phyloP scores from a whole-genome alignment of 2,797 vertebrate species.

The Limnodromus scolopaceus region DNA sequence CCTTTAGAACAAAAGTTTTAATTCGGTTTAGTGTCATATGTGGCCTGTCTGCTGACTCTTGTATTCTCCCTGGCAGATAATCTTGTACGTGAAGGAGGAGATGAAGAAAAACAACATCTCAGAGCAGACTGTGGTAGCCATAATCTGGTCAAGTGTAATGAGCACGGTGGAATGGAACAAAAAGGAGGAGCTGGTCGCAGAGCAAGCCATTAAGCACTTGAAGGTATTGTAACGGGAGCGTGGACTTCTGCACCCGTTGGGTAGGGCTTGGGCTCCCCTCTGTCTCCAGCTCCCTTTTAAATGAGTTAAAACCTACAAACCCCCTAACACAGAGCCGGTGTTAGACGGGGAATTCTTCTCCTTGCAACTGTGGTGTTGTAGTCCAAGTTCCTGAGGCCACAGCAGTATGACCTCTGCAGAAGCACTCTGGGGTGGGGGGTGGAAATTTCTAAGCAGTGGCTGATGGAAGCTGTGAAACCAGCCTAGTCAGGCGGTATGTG shows the following conservation, averaged over 20 bases:
- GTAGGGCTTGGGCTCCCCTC: neutral
- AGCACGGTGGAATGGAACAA: slow-evolving; percentile 97
- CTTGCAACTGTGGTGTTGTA: too few relatives aligned
- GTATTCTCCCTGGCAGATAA: slow-evolving; percentile 81
- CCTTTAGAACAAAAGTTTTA: neutral
- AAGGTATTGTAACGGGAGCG: slow-evolving; percentile 81
- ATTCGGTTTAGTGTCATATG: neutral
- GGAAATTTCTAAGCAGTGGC: neutral
- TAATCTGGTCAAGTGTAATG: slow-evolving; percentile 95
- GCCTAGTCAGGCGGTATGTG: fast-evolving
- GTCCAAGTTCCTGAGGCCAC: neutral
- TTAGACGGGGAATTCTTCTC: neutral
- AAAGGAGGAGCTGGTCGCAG: slow-evolving; percentile 96
- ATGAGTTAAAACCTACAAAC: neutral
- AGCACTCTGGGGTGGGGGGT: neutral
- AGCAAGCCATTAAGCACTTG: slow-evolving; percentile 99
- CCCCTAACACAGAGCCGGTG: neutral
- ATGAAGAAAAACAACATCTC: slow-evolving; percentile 95
- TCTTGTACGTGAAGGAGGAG: slow-evolving; percentile 90
- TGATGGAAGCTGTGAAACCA: neutral
- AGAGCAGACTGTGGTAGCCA: slow-evolving; percentile 90
- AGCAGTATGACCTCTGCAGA: neutral
- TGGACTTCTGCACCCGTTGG: fast-evolving
- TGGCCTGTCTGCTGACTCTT: neutral
- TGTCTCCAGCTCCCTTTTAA: neutral